Evolutionary conservation across 2,888 invertebrate genomes (phyloP).

Genomic region (Acanthococcus lagerstroemiae): DNA sequence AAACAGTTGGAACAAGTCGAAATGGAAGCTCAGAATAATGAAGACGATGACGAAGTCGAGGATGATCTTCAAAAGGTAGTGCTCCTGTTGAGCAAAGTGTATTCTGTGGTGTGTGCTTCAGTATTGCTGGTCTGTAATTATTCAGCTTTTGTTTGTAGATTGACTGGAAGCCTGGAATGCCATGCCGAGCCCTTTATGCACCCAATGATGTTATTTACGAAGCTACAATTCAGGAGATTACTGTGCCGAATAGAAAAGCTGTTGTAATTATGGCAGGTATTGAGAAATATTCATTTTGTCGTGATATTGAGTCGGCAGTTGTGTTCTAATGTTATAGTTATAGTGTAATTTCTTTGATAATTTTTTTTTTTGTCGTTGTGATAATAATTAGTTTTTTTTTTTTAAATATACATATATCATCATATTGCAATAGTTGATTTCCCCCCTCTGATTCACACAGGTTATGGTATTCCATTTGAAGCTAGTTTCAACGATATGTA

Average conservation of each 20-base stretch:
- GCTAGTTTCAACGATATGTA: conserved; percentile 6
- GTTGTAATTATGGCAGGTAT: neutral
- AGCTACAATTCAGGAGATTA: neutral
- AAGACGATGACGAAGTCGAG: neutral
- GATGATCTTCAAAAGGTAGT: too few relatives aligned
- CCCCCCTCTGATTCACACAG: too few relatives aligned
- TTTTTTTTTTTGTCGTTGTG: too few relatives aligned
- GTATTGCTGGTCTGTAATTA: neutral
- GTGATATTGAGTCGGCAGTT: too few relatives aligned
- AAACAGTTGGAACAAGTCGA: neutral
- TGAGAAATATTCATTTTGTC: neutral
- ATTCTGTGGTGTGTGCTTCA: too few relatives aligned
- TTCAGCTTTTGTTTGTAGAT: neutral
- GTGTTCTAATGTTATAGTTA: too few relatives aligned
- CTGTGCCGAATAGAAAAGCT: neutral
- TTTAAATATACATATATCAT: too few relatives aligned
- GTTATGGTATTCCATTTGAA: conserved; percentile 4
- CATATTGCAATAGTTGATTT: neutral
- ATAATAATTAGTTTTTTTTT: too few relatives aligned
- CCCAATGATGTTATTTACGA: conserved; percentile 10
- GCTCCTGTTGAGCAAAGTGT: too few relatives aligned
- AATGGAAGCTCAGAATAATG: neutral
- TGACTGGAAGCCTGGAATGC: conserved; percentile 12
- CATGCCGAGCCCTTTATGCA: conserved; percentile 3
- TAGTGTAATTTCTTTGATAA: too few relatives aligned